Conservation (phyloP, 2,888 invertebrate genomes). For the Trichogramma evanescens region DNA sequence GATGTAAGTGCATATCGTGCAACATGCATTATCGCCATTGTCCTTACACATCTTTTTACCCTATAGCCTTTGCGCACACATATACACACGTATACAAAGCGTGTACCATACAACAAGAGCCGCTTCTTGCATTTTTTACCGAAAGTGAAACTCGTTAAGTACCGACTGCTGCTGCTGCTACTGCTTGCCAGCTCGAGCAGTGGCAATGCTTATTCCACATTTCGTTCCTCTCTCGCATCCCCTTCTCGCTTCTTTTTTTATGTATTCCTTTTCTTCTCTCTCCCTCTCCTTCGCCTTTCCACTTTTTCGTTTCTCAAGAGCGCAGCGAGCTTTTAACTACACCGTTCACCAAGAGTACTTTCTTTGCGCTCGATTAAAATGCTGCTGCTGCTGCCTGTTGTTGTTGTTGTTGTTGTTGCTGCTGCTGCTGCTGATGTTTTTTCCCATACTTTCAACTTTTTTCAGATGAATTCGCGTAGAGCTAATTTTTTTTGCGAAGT, state of each 20-base stretch:
- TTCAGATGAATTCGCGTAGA: too few species aligned
- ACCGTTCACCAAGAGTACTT: too few species aligned
- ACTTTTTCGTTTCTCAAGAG: background rate
- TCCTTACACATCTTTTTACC: conserved; percentile 17
- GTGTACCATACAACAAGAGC: background rate
- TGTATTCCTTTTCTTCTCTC: conserved; percentile 12
- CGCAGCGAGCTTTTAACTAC: too few species aligned
- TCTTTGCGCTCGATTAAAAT: conserved; percentile 5
- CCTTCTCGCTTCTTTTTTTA: background rate
- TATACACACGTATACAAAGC: background rate
- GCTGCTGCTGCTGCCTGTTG: background rate
- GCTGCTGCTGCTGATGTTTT: too few species aligned
- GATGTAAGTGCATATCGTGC: conserved; percentile 19
- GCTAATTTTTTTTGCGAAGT: too few species aligned
- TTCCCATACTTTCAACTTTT: too few species aligned
- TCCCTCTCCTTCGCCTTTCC: background rate
- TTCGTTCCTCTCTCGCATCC: conserved; percentile 4
- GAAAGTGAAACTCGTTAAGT: conserved; percentile 22
- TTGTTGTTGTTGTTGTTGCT: too few species aligned
- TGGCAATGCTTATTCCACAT: conserved; percentile 8
- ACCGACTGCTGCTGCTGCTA: background rate
- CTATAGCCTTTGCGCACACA: too few species aligned
- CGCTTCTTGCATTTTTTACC: conserved; percentile 19
- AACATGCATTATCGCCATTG: conserved; percentile 22
- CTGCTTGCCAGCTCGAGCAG: background rate